Base-by-base conservation (phyloP, 2,113 vertebrate species). In the Centropristis striata region DNA sequence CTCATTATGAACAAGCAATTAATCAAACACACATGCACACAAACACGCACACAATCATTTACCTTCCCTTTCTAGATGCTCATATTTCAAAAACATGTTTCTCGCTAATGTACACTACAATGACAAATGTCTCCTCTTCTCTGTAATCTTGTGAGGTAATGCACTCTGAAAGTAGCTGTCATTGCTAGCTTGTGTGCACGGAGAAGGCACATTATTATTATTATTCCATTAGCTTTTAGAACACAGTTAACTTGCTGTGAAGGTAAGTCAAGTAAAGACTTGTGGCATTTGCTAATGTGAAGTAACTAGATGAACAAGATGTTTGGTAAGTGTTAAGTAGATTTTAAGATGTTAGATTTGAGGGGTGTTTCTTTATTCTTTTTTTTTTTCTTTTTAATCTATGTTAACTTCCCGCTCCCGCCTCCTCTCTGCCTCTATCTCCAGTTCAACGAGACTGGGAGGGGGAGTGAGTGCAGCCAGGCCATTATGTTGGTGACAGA, bases 401-500 rank as follows among this genome's bases (percentile, higher is more conserved):
- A 25, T 4, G 2, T 44, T 54, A 66, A 55, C 49, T 8, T 61
- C 18, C 51, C 27, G 75, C 50, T 71, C 20, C 36, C 21, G 59
- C 78, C 1, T 69, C 36, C 23, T 65, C 16, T 69, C 47, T 73
- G 12, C 57, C 28, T 65, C 71, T 74, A 0, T 74, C 42, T 83
- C 58, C 91, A 99, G 98, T 99, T 98, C 92, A 99, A 99, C 74
- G 96, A 97, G 88, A 99, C 98, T 0, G 98, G 98, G 63, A 96
- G 98, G 87, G 98, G 98, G 9, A 99, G 98, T 72, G 96, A 96
- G 81, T 99, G 98, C 82, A 99, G 98, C 90, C 98, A 99, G 87
- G 98, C 98, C 81, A 99, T 99, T 88, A 99, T 99, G 98, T 75
- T 99, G 88, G 96, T 99, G 89, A 99, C 98, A 1, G 98, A 99